Conservation (phyloP, 2,888 invertebrate species). For the Poecilobothrus nobilitatus region DNA sequence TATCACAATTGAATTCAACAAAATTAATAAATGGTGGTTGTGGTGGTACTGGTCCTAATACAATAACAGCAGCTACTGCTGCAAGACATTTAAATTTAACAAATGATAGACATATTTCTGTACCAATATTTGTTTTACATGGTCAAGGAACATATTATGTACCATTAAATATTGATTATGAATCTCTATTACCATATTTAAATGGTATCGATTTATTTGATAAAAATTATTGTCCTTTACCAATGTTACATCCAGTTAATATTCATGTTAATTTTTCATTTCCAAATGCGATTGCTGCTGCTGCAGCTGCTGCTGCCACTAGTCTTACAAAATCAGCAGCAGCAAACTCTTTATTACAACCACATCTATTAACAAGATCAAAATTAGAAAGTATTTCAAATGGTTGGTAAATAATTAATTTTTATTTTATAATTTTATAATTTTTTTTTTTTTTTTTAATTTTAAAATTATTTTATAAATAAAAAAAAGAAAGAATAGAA, state of each 20-base stretch:
- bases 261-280: slow-evolving; percentile 73
- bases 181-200: slow-evolving; percentile 60
- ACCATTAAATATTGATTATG: slow-evolving; percentile 71
- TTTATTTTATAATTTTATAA: neutral
- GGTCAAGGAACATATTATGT: slow-evolving; percentile 83
- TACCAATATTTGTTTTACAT: slow-evolving; percentile 86
- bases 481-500: no score
- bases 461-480: neutral
- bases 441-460: no score
- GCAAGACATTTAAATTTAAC: slow-evolving; percentile 27
- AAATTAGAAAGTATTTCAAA: slow-evolving; percentile 40
- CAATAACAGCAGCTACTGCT: slow-evolving; percentile 16
- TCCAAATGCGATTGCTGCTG: slow-evolving; percentile 23
- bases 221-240: slow-evolving; percentile 46
- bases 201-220: slow-evolving; percentile 53
- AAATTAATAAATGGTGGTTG: neutral
- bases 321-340: neutral
- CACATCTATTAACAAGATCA: slow-evolving; percentile 28
- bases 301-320: neutral
- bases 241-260: slow-evolving; percentile 73
- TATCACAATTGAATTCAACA: slow-evolving; percentile 23
- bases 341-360: neutral
- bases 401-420: slow-evolving; percentile 34
- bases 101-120: slow-evolving; percentile 43
- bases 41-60: slow-evolving; percentile 9